Evolutionary conservation across 2,888 invertebrate genomes (phyloP).

Genomic region (Cylloceria caligata): DNA sequence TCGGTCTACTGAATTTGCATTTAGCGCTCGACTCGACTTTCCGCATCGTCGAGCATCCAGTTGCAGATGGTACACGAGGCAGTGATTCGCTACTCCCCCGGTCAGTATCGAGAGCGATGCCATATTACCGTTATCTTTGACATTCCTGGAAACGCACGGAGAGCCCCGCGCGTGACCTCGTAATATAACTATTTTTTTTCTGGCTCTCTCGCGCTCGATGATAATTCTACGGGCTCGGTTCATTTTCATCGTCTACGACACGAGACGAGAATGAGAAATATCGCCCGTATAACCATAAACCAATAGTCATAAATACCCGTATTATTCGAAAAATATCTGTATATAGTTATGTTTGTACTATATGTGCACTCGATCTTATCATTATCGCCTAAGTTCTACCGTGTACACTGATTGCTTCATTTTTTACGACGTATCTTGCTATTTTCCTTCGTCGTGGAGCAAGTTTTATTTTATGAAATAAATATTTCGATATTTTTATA

Average conservation of each 20-base stretch:
- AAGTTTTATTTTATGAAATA: too few species aligned
- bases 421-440: neutral
- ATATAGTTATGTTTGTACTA: neutral
- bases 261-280: constrained; percentile 21
- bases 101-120: constrained; percentile 66
- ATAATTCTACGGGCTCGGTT: constrained; percentile 58
- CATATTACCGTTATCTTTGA: constrained; percentile 71
- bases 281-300: constrained; percentile 26
- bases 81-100: constrained; percentile 50
- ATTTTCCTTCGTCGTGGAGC: neutral
- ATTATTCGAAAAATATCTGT: constrained; percentile 16
- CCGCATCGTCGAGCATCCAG: constrained; percentile 59
- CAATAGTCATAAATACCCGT: constrained; percentile 25
- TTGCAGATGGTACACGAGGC: constrained; percentile 49
- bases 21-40: constrained; percentile 48
- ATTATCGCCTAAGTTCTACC: neutral
- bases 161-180: constrained; percentile 59
- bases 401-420: neutral
- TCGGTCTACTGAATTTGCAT: constrained; percentile 25
- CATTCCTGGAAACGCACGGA: constrained; percentile 69
- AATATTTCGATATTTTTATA: too few species aligned
- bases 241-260: constrained; percentile 34
- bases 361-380: constrained; percentile 16
- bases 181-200: constrained; percentile 60
- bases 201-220: constrained; percentile 42